Percentiles rank a stretch among this genome's conserved stretches.
Evolutionary conservation across 2,888 invertebrate species (phyloP).

Genomic region (Himalopsyche japonica): DNA sequence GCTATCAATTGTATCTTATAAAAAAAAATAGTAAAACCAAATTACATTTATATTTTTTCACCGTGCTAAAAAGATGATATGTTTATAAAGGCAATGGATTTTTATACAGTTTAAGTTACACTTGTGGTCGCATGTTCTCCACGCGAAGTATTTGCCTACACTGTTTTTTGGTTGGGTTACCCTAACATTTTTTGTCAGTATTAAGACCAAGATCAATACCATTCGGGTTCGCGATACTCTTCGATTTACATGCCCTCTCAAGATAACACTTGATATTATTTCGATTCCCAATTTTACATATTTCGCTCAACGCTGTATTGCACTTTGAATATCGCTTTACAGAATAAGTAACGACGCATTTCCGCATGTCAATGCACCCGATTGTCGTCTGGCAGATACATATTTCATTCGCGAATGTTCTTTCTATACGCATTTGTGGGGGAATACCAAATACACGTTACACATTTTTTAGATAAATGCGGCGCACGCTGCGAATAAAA

Average conservation of each 20-base stretch:
- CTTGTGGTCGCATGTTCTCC: too few relatives aligned
- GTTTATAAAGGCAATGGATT: too few relatives aligned
- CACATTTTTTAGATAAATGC: neutral
- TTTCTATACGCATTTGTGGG: constrained; percentile 8
- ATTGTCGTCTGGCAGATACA: constrained; percentile 14
- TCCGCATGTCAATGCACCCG: constrained; percentile 19
- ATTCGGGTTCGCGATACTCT: neutral
- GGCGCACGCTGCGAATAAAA: too few relatives aligned
- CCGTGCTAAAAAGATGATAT: too few relatives aligned
- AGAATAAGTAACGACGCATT: neutral
- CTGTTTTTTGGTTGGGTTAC: too few relatives aligned
- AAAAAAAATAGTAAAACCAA: too few relatives aligned
- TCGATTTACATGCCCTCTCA: neutral
- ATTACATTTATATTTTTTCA: too few relatives aligned
- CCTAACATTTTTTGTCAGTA: too few relatives aligned
- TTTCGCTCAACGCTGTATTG: neutral
- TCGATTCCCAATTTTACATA: neutral
- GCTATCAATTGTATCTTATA: too few relatives aligned
- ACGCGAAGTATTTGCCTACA: too few relatives aligned
- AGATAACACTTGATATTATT: neutral
- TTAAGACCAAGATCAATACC: neutral
- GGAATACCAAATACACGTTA: constrained; percentile 20
- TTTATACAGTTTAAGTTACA: too few relatives aligned
- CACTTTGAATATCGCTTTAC: neutral
- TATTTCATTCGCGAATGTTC: constrained; percentile 17